Evolutionary conservation across 2,888 invertebrate genomes (phyloP), one percentile per base, ranked within the genome.

Genomic region (Zhuqinia jingwanae): DNA sequence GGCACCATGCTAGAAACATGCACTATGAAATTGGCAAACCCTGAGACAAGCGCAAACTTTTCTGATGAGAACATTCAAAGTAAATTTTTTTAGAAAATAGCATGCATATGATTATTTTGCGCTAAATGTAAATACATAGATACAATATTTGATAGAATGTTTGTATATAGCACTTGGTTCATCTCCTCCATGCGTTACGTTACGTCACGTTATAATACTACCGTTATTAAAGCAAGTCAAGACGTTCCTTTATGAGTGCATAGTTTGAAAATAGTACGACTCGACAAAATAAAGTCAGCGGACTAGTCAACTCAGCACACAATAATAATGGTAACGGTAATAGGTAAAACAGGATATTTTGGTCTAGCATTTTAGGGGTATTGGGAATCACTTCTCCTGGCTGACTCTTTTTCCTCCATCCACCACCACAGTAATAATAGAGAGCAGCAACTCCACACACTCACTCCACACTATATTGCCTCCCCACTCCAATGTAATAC

Each of bases 11-110:
- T 30, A 8, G n/a, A 30, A 27, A 36, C 25, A 36, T 20, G 56
- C 56, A 58, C 77, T 36, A 5, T 36, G 63, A 65, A 87, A 87
- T 84, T 89, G 89, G 88, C 89, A 83, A 56, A 30, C 27, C 25
- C 20, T n/a, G 30, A 78, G 87, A 84, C 89, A 83, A 84, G 89
- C 89, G 89, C 89, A 87, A 73, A 45, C 63, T 27, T 45, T 22
- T 17, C 42, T 27, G 17, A n/a, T n/a, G n/a, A n/a, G 22, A 56
- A 22, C 42, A 15, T 76, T 20, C 30, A 56, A 42, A 17, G 10
- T 0, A 2, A 60, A 30, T 10, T 50, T n/a, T n/a, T n/a, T 68
- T 25, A 25, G n/a, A 73, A 25, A 50, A 73, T 22, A 25, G 47
- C 56, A 36, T 76, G 76, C 53, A 76, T 30, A 65, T 17, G 65